Evolutionary conservation across 2,113 vertebrate genomes (phyloP).

Genomic region (Circaetus gallicus): DNA sequence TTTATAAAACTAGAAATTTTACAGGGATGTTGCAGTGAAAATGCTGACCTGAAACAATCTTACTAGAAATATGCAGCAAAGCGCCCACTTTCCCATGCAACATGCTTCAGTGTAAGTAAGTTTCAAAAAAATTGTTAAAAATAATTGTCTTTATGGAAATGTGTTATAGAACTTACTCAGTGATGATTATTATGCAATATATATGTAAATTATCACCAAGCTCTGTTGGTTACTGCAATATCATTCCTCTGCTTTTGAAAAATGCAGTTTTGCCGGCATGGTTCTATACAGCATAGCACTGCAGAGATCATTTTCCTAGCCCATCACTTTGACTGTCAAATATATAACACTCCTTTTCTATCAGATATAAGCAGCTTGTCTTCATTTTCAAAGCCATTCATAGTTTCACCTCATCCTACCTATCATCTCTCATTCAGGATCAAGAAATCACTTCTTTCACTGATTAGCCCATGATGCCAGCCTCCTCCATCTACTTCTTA

Average conservation of each 20-base stretch:
- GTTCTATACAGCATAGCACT: not conserved
- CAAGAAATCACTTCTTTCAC: constrained; percentile 25
- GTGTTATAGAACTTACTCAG: not conserved
- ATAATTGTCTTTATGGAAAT: not conserved
- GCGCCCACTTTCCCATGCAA: not conserved
- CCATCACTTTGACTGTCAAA: not conserved
- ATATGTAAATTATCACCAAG: not conserved
- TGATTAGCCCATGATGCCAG: not conserved
- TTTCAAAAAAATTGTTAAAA: not conserved
- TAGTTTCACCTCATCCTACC: constrained; percentile 13
- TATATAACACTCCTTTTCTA: constrained; percentile 7
- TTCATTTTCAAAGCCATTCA: constrained; percentile 39
- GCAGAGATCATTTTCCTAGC: not conserved
- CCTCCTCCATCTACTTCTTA: constrained; percentile 6
- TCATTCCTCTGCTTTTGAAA: not conserved
- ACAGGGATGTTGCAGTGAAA: not conserved
- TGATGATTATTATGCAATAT: not conserved
- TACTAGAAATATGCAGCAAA: not conserved
- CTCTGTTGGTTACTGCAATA: not conserved
- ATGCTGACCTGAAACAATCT: not conserved
- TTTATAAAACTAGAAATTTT: not conserved
- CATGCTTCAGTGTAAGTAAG: not conserved
- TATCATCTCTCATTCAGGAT: not conserved
- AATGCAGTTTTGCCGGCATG: not conserved
- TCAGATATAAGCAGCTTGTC: constrained; percentile 50